Percentiles rank a stretch among this genome's conserved stretches.
Evolutionary conservation across 2,888 invertebrate species (phyloP).

Genomic region (Alviniconcha strummeri): DNA sequence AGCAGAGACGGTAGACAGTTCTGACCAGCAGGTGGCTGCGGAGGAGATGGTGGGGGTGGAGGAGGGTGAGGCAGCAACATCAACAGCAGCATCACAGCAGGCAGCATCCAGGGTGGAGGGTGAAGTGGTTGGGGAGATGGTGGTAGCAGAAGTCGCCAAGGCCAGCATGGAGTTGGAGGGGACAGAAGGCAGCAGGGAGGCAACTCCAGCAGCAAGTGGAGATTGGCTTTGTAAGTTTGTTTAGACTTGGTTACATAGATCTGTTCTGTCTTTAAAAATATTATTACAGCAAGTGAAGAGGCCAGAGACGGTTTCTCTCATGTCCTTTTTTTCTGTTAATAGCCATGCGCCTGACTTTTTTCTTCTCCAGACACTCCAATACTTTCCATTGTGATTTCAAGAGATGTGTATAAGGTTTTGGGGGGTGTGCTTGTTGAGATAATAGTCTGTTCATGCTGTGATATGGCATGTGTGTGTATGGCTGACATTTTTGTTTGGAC

Average conservation of each 20-base stretch:
- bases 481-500: not conserved
- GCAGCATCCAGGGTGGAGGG: not conserved
- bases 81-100: slow-evolving; percentile 2
- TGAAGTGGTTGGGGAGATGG: slow-evolving; percentile 3
- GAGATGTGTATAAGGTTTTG: no score
- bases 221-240: slow-evolving; percentile 14
- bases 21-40: slow-evolving; percentile 23
- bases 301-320: not conserved
- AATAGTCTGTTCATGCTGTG: no score
- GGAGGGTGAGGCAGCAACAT: not conserved
- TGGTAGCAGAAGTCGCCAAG: slow-evolving; percentile 13
- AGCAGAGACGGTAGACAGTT: slow-evolving; percentile 21
- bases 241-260: no score
- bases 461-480: not conserved
- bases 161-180: not conserved
- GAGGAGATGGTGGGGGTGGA: slow-evolving; percentile 26
- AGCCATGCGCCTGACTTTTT: not conserved
- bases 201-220: slow-evolving; percentile 4
- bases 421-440: not conserved
- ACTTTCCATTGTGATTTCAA: no score
- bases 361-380: not conserved
- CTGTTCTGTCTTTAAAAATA: no score
- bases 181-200: not conserved
- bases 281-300: no score
- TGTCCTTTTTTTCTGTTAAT: not conserved